A percentile compares a stretch with the other conserved stretches of the same genome.
Evolutionary conservation across 1,140 invertebrate species (phyloP).

Genomic region (Drosophila sturtevanti): DNA sequence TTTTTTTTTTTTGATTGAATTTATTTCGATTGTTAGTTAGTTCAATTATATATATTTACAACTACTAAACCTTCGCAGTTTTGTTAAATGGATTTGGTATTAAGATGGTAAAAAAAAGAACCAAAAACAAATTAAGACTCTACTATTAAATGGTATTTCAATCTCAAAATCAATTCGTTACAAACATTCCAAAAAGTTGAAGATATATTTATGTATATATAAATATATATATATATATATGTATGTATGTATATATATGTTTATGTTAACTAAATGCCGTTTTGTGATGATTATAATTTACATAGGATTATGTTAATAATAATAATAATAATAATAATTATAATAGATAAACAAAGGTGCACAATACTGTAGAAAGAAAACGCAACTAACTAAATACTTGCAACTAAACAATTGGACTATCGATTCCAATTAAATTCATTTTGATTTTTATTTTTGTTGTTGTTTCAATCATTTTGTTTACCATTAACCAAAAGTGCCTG

Average conservation of each 20-base stretch:
- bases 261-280: conserved; percentile 51
- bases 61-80: conserved; percentile 80
- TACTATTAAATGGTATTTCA: conserved; percentile 47
- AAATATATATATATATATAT: conserved; percentile 25
- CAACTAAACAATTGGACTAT: conserved; percentile 54
- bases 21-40: not conserved
- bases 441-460: not conserved
- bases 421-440: conserved; percentile 8
- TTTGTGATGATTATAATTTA: conserved; percentile 24
- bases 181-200: conserved; percentile 76
- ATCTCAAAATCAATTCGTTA: conserved; percentile 39
- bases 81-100: conserved; percentile 50
- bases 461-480: conserved; percentile 84
- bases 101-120: conserved; percentile 3
- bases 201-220: conserved; percentile 40
- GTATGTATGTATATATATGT: conserved; percentile 10
- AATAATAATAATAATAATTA: conserved; percentile 44
- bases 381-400: conserved; percentile 64
- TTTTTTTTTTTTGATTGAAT: conserved; percentile 16
- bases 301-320: conserved; percentile 33
- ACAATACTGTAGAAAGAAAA: conserved; percentile 49
- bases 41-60: conserved; percentile 34
- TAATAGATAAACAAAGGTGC: conserved; percentile 60
- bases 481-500: conserved; percentile 91
- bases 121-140: conserved; percentile 52